Conservation (phyloP, 2,797 vertebrate genomes). For the Hemitrygon akajei region DNA sequence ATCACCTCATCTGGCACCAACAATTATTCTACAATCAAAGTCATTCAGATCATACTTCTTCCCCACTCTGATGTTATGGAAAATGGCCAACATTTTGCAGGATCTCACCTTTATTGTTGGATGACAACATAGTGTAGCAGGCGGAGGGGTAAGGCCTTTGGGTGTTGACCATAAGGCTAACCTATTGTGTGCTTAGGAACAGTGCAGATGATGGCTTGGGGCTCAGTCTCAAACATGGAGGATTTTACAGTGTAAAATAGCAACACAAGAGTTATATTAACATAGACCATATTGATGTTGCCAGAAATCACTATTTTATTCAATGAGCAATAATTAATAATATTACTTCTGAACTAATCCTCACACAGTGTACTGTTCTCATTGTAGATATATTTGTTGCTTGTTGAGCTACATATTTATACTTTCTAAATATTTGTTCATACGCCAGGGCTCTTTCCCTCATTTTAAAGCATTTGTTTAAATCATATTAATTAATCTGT, state of each 20-base stretch:
- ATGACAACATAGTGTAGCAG: no score
- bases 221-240: no score
- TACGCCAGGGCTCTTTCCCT: not conserved
- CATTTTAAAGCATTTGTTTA: not conserved
- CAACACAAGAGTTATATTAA: not conserved
- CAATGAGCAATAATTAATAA: not conserved
- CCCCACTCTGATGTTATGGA: no score
- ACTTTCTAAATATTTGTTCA: not conserved
- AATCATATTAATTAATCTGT: not conserved
- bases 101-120: no score
- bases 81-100: no score
- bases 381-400: not conserved
- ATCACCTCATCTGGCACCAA: no score
- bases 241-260: not conserved
- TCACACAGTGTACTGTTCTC: not conserved
- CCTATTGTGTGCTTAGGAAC: no score
- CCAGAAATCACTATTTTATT: not conserved
- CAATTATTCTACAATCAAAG: no score
- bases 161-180: no score
- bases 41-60: no score
- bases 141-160: no score
- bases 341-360: not conserved
- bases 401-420: not conserved
- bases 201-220: no score
- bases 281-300: not conserved